Base-by-base conservation (phyloP, 2,113 vertebrate genomes). In the Morone chrysops region DNA sequence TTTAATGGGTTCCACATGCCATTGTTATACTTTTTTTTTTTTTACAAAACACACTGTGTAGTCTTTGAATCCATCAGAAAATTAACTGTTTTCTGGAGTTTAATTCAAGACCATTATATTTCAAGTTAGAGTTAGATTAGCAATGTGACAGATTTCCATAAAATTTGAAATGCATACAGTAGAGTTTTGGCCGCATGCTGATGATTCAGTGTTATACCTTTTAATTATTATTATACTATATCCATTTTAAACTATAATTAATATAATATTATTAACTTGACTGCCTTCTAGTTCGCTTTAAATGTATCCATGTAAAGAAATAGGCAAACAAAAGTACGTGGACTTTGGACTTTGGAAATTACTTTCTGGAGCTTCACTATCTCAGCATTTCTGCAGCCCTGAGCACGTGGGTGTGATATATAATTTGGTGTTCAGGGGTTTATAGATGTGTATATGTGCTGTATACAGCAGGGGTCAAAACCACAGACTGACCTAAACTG, bases 401-500 rank as follows among this genome's bases (percentile, higher is more conserved):
- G 60, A 69, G 75, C 3, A 4, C 0, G 69, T 89, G 83, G 87
- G 81, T 70, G 87, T 60, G 40, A 69, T 54, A 54, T 83, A 82
- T 88, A 60, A 74, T 85, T 83, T 72, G 69, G 8, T 36, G 14
- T 48, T 53, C 73, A 3, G 45, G 65, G 70, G 53, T 53, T 79
- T 60, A 62, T 16, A 25, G 70, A 84, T n/a, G 75, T 57, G 69
- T 74, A n/a, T 83, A 70, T 57, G 61, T 61, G 67, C 69, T 41
- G 65, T 77, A 71, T 68, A 84, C 69, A 83, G 69, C 68, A 72
- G 56, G 41, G 86, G 72, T 89, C 83, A 84, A 45, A 74, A 67
- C 81, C 79, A 62, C 75, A 81, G 38, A n/a, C n/a, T 79, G 87
- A 80, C 70, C 73, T 38, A 40, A 36, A 38, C 73, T 92, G 82